A percentile compares a stretch with the other conserved stretches of the same genome.
Evolutionary conservation across 1,140 invertebrate species (phyloP).

Genomic region (Bemisia tabaci): DNA sequence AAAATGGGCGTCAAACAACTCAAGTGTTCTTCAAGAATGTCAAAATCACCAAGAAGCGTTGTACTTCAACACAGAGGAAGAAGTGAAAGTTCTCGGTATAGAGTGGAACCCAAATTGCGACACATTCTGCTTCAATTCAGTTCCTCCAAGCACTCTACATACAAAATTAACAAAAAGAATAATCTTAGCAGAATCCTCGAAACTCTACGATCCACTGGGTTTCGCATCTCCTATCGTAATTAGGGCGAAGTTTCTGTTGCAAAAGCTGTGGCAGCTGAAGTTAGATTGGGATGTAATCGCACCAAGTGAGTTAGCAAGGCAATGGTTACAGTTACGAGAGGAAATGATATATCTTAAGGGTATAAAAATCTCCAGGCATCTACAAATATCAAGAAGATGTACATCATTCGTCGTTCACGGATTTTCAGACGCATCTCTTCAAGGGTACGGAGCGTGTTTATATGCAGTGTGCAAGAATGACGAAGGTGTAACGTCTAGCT

Average conservation of each 20-base stretch:
- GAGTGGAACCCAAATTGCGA: background rate
- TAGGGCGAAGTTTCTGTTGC: constrained; percentile 31
- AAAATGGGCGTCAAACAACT: background rate
- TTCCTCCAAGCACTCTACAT: background rate
- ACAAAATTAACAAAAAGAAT: background rate
- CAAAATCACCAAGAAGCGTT: background rate
- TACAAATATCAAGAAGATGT: background rate
- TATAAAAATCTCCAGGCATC: background rate
- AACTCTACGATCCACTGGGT: constrained; percentile 31
- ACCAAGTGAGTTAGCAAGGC: constrained; percentile 16
- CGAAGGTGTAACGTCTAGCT: too few species aligned
- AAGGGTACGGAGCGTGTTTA: too few species aligned
- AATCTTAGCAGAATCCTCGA: background rate
- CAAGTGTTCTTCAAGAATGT: background rate
- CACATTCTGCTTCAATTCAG: background rate
- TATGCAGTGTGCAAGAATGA: too few species aligned
- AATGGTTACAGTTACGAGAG: constrained; percentile 17
- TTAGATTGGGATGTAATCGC: constrained; percentile 32
- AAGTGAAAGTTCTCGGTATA: background rate
- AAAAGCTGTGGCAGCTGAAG: constrained; percentile 29
- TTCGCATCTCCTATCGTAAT: constrained; percentile 28
- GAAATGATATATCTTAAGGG: background rate
- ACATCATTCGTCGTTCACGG: background rate
- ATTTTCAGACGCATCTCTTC: too few species aligned
- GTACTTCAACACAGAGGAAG: background rate